Base-by-base conservation (phyloP, 1,140 invertebrate genomes). In the Drosophila jambulina region DNA sequence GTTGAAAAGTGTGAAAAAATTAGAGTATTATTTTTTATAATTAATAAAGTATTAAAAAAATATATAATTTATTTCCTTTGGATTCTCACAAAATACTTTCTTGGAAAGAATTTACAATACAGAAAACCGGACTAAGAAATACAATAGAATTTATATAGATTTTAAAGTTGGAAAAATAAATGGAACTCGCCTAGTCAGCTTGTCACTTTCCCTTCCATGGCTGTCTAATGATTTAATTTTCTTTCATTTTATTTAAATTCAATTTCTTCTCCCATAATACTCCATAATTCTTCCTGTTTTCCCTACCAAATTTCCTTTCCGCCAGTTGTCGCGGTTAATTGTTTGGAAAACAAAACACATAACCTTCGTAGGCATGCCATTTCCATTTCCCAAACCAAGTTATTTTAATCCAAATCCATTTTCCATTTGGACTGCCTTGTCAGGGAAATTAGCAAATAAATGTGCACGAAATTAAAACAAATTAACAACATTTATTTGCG, bases 401-500 rank as follows among this genome's bases (percentile, higher is more conserved):
- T 58, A 58, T 70, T 72, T 72, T 27, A 70, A 75, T 74, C 34
- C 59, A 64, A 77, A 77, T 57, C 49, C 43, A 46, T 58, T 60
- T 68, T 72, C 67, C 69, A 62, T 58, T 80, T 80, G 46, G 65
- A 43, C 61, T 69, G 64, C 6, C 63, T 72, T 76, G 78, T 58
- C 42, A 32, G 27, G 61, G 56, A 75, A 82, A 82, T 82, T 82
- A 74, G 70, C 75, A 78, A 82, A 77, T 82, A 78, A 82, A 82
- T 82, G 75, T 74, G 63, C 64, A 29, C 59, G 84, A 78, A 80
- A 87, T 83, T 78, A 88, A 87, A 88, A 88, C 83, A 83, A 87
- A 87, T 87, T 87, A 87, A 88, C 84, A 87, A 87, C 83, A 83
- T 87, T 87, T 87, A 88, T 83, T 87, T 84, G 71, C 68, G 75